Evolutionary conservation across 92 coral and sea anemone genomes (phyloP).

Genomic region (Paramuricea clavata): DNA sequence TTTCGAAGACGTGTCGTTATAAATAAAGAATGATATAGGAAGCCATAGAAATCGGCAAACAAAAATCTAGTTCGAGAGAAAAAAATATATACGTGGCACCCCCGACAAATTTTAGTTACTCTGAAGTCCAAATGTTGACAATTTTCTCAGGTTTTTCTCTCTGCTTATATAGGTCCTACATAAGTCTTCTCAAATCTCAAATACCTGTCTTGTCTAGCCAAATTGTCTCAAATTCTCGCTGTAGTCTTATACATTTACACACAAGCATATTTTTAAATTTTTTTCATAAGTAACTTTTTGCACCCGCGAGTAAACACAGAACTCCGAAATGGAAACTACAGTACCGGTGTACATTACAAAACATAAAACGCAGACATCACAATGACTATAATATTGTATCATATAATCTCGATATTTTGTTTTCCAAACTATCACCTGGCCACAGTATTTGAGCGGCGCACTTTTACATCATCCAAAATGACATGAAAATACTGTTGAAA

Average conservation of each 20-base stretch:
- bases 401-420: background rate
- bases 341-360: background rate
- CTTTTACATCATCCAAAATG: too few species aligned
- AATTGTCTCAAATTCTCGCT: background rate
- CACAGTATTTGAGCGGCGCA: too few species aligned
- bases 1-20: constrained; percentile 11
- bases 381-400: too few species aligned
- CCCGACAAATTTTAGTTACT: background rate
- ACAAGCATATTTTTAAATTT: background rate
- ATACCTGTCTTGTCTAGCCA: background rate
- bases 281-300: too few species aligned
- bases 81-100: background rate
- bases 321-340: background rate
- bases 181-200: too few species aligned
- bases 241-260: background rate
- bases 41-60: background rate
- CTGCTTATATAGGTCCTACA: background rate
- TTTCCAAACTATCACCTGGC: background rate
- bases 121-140: too few species aligned
- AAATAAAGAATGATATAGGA: background rate
- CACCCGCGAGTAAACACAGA: background rate
- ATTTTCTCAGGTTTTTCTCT: too few species aligned
- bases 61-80: background rate
- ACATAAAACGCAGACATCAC: background rate
- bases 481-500: too few species aligned